Percentiles rank a stretch among this genome's conserved stretches.
Conservation (phyloP, 2,113 vertebrate species). For the Austrofundulus limnaeus region DNA sequence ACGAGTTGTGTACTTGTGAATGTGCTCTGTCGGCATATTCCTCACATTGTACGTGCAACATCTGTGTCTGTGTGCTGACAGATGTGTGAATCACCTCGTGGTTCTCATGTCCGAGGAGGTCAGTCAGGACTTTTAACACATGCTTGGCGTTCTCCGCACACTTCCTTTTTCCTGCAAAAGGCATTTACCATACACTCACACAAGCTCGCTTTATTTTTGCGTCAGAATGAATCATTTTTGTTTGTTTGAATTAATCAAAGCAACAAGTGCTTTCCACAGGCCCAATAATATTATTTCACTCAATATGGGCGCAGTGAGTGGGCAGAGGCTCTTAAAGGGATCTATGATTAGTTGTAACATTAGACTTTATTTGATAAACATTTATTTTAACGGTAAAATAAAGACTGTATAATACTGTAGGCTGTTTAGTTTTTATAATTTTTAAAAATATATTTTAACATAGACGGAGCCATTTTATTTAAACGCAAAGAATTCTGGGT, state of each 20-base stretch:
- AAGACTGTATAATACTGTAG: too few species aligned
- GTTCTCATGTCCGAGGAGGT: conserved; percentile 94
- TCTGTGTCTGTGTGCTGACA: conserved; percentile 13
- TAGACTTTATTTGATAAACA: too few species aligned
- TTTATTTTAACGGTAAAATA: too few species aligned
- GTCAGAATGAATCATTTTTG: background rate
- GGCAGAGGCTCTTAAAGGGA: too few species aligned
- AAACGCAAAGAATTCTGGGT: too few species aligned
- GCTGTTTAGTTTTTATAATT: too few species aligned
- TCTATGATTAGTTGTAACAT: too few species aligned
- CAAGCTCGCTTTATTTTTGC: background rate
- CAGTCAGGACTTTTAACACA: conserved; percentile 89
- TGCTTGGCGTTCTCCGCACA: conserved; percentile 85
- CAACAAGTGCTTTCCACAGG: background rate
- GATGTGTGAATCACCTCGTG: conserved; percentile 83
- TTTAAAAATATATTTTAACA: too few species aligned
- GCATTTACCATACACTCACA: background rate
- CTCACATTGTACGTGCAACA: background rate
- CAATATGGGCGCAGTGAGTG: too few species aligned
- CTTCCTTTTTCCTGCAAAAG: conserved; percentile 85
- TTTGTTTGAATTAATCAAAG: background rate
- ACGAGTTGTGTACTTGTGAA: background rate
- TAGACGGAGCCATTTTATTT: too few species aligned
- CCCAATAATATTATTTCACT: too few species aligned
- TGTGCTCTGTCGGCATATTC: background rate